A percentile compares a stretch with the other conserved stretches of the same genome.
Evolutionary conservation across 2,113 vertebrate species (phyloP).

Genomic region (Leucosticte australis): DNA sequence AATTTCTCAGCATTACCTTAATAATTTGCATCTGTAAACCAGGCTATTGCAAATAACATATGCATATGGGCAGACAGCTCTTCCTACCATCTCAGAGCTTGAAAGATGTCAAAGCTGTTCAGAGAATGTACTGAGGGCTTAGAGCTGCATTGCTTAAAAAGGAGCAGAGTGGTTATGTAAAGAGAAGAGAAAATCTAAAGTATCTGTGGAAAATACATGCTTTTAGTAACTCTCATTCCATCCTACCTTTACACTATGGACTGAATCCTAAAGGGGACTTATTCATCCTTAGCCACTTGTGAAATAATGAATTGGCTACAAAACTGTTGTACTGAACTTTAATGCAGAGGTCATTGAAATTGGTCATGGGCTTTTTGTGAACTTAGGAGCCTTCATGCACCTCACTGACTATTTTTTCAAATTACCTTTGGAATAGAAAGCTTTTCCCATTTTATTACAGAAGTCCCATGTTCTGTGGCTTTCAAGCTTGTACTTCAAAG

Average conservation of each 20-base stretch:
- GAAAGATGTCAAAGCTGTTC: neutral
- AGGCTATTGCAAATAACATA: neutral
- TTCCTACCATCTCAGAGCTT: neutral
- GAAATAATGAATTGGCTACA: neutral
- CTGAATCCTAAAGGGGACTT: neutral
- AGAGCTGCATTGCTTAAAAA: neutral
- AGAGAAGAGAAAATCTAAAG: neutral
- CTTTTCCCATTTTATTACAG: neutral
- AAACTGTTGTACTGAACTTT: neutral
- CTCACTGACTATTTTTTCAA: neutral
- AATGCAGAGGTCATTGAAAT: neutral
- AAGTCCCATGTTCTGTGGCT: neutral
- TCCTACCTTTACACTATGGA: neutral
- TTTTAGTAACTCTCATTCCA: neutral
- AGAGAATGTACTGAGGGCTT: neutral
- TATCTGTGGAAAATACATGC: neutral
- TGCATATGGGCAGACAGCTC: neutral
- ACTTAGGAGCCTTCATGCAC: neutral
- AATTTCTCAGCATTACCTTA: conserved; percentile 36
- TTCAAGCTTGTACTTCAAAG: neutral
- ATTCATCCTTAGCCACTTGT: neutral
- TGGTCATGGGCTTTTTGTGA: neutral
- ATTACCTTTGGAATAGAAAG: neutral
- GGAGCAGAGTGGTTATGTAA: neutral
- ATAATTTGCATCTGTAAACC: conserved; percentile 13